Base-by-base conservation (phyloP, 1,140 invertebrate genomes). In the Brachystomella parvula region DNA sequence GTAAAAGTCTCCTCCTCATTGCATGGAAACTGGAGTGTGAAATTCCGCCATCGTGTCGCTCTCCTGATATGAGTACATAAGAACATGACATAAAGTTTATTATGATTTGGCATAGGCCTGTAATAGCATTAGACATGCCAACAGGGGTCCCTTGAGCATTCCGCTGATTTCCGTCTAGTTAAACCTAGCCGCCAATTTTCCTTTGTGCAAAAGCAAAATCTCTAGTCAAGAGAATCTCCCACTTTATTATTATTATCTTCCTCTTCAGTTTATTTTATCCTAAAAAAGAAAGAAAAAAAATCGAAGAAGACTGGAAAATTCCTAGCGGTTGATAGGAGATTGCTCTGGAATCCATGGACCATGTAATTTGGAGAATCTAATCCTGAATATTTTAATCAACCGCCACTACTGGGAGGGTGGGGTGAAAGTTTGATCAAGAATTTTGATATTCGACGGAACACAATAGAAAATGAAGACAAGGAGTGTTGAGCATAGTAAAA, bases 301-400 rank as follows among this genome's bases (percentile, higher is more conserved):
- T n/a, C n/a, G n/a, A n/a, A n/a, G n/a, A n/a, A n/a, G n/a, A n/a
- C n/a, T n/a, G n/a, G n/a, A n/a, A n/a, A n/a, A n/a, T n/a, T n/a
- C n/a, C n/a, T n/a, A n/a, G n/a, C n/a, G n/a, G n/a, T n/a, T n/a
- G n/a, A n/a, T n/a, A n/a, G n/a, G n/a, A n/a, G n/a, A n/a, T n/a
- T n/a, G n/a, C n/a, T n/a, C n/a, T n/a, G n/a, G n/a, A n/a, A n/a
- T 53, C 24, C 24, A 53, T 12, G 21, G 24, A 53, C 12, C 12
- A 15, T 39, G 35, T 19, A 39, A 39, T 39, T 39, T 39, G 6
- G 35, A 39, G 35, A 39, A 9, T 9, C 6, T 39, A 39, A 39
- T 39, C 19, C 24, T 15, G 24, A 53, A 53, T 53, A 53, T 53
- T 53, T 53, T 53, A 53, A 53, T 53, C 49, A 53, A 53, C 15